Conservation (phyloP, 2,888 invertebrate species). For the Selenia dentaria region DNA sequence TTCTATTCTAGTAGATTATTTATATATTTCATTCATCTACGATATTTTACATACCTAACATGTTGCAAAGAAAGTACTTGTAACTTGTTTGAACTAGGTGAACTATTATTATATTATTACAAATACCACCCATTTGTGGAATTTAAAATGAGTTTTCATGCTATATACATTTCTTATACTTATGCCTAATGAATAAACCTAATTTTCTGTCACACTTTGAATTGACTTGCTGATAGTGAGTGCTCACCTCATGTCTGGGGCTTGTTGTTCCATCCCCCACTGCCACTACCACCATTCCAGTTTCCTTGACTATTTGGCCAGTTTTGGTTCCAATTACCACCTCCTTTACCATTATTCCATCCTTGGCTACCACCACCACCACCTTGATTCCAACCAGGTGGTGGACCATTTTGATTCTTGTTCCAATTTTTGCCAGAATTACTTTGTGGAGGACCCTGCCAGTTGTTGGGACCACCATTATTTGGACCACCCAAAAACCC, state of each 20-base stretch:
- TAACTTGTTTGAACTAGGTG: too few relatives aligned
- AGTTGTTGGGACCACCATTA: constrained; percentile 87
- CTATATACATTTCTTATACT: too few relatives aligned
- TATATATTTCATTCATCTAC: too few relatives aligned
- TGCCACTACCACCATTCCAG: constrained; percentile 82
- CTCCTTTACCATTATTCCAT: constrained; percentile 69
- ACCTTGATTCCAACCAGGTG: constrained; percentile 74
- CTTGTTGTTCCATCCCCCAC: constrained; percentile 77
- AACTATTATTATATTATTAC: too few relatives aligned
- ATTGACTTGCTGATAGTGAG: constrained; percentile 42
- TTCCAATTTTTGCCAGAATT: constrained; percentile 68
- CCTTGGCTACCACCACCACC: constrained; percentile 63
- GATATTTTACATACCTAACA: too few relatives aligned
- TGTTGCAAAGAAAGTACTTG: too few relatives aligned
- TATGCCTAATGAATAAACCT: constrained; percentile 37
- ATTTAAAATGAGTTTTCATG: too few relatives aligned
- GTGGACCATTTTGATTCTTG: constrained; percentile 64
- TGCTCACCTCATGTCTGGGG: constrained; percentile 80
- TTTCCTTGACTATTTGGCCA: constrained; percentile 69
- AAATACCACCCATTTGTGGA: too few relatives aligned
- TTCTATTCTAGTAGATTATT: too few relatives aligned
- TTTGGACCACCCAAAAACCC: constrained; percentile 75
- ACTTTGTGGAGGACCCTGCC: constrained; percentile 86
- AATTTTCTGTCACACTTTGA: constrained; percentile 47
- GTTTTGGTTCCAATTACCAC: constrained; percentile 69